A percentile compares a stretch with the other conserved stretches of the same genome.
Evolutionary conservation across 2,797 vertebrate genomes (phyloP).

Genomic region (Anas bahamensis): DNA sequence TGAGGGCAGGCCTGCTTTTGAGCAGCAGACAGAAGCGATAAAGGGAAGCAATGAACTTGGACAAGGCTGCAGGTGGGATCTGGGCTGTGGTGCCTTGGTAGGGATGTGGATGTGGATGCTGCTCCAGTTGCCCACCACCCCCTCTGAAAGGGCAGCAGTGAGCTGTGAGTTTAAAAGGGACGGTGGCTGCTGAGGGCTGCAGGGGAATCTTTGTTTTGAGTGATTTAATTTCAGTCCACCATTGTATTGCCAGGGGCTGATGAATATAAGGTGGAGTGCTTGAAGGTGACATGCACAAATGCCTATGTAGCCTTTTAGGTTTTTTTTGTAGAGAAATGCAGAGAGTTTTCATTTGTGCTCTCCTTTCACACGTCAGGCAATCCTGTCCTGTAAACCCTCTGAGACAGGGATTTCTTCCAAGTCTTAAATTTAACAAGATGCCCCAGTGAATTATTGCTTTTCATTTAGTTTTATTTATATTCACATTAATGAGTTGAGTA

Average conservation of each 20-base stretch:
- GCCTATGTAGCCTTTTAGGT: neutral
- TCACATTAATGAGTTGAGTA: neutral
- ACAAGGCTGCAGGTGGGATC: neutral
- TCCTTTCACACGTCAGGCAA: neutral
- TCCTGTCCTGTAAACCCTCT: neutral
- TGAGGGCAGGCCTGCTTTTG: neutral
- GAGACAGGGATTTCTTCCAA: neutral
- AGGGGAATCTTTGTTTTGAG: neutral
- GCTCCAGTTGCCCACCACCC: fast-evolving
- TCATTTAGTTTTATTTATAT: slow-evolving; percentile 22
- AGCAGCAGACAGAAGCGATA: neutral
- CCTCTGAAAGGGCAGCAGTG: neutral
- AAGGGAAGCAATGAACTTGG: neutral
- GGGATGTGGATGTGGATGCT: neutral
- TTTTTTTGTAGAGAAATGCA: neutral
- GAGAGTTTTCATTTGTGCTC: neutral
- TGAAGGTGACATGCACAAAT: neutral
- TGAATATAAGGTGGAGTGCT: neutral
- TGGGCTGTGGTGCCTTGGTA: neutral
- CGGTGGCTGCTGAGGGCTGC: neutral
- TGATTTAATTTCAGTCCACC: neutral
- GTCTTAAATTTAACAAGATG: neutral
- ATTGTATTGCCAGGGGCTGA: neutral
- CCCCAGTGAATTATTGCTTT: neutral
- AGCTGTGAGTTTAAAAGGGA: neutral